Conservation (phyloP, 1,140 invertebrate genomes). For the Nymphalis io region DNA sequence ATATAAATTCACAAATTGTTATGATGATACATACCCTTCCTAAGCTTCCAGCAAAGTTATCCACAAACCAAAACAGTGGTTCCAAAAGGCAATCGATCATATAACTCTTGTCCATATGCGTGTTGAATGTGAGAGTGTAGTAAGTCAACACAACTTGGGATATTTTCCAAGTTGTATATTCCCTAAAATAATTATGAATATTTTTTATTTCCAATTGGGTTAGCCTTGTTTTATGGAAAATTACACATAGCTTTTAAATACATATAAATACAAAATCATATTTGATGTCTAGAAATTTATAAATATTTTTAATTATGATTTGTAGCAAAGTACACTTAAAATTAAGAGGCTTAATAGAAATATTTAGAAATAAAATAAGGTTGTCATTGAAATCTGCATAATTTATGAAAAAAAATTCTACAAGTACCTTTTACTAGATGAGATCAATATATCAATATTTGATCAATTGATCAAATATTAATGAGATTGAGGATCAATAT, state of each 20-base stretch:
- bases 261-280: background rate
- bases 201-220: background rate
- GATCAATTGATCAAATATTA: too few relatives aligned
- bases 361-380: too few relatives aligned
- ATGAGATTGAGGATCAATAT: too few relatives aligned
- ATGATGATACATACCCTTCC: constrained; percentile 87
- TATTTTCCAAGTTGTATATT: constrained; percentile 51
- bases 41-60: constrained; percentile 92
- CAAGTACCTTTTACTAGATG: too few relatives aligned
- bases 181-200: constrained; percentile 47
- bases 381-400: too few relatives aligned
- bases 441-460: too few relatives aligned
- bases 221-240: too few relatives aligned
- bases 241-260: background rate
- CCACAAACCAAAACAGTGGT: constrained; percentile 97
- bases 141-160: constrained; percentile 53
- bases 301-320: background rate
- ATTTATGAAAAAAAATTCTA: too few relatives aligned
- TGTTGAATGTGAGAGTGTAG: constrained; percentile 86
- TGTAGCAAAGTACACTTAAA: too few relatives aligned
- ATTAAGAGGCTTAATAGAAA: too few relatives aligned
- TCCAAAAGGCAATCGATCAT: constrained; percentile 92
- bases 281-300: background rate
- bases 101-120: constrained; percentile 88
- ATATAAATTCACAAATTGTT: background rate